phyloP scores from a whole-genome alignment of 1,140 invertebrate genomes.

The Agraylea sexmaculata region DNA sequence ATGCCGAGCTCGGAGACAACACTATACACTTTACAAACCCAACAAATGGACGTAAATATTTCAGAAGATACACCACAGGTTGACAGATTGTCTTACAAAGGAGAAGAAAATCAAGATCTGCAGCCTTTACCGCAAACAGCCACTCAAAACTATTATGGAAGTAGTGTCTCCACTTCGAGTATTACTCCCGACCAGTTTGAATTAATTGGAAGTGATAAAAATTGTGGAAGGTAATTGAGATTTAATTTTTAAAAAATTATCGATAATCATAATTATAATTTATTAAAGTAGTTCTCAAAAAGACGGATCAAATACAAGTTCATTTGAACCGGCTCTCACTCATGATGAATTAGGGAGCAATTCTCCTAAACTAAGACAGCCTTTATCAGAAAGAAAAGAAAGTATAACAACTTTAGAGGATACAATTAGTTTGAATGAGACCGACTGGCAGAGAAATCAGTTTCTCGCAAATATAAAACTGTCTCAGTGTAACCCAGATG shows the following conservation, averaged over 20 bases:
- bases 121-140: slow-evolving; percentile 34
- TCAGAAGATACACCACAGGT: slow-evolving; percentile 27
- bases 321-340: slow-evolving; percentile 28
- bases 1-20: slow-evolving; percentile 21
- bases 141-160: slow-evolving; percentile 37
- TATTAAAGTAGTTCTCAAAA: slow-evolving; percentile 20
- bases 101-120: slow-evolving; percentile 16
- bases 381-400: slow-evolving; percentile 23
- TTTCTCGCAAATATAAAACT: slow-evolving; percentile 13
- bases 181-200: slow-evolving; percentile 39
- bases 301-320: slow-evolving; percentile 35
- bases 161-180: slow-evolving; percentile 35
- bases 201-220: slow-evolving; percentile 38
- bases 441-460: slow-evolving; percentile 17
- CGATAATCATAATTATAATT: slow-evolving; percentile 1
- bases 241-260: slow-evolving; percentile 4
- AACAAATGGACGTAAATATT: slow-evolving; percentile 22
- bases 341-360: slow-evolving; percentile 24
- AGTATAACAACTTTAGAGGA: slow-evolving; percentile 35
- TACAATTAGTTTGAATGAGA: slow-evolving; percentile 35
- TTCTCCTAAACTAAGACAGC: slow-evolving; percentile 21
- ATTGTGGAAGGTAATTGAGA: slow-evolving; percentile 28
- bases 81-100: slow-evolving; percentile 20
- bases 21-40: slow-evolving; percentile 13
- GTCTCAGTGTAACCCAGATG: slow-evolving; percentile 4